Conservation (phyloP, 2,113 vertebrate species). For the Eidolon helvum region DNA sequence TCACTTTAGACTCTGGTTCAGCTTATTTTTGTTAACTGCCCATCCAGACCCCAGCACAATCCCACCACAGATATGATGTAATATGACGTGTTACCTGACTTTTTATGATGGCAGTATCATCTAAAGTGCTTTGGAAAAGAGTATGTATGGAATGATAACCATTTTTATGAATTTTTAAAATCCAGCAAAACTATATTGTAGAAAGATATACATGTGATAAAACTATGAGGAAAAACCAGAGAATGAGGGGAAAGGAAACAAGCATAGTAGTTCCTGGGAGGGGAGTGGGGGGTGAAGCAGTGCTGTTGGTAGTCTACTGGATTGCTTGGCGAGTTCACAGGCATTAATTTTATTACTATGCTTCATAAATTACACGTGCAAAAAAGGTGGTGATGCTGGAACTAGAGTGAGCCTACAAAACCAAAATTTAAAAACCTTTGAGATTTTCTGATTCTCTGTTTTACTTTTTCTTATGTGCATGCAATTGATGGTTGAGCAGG, state of each 20-base stretch:
- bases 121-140: background rate
- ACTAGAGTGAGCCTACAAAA: background rate
- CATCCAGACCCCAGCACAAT: background rate
- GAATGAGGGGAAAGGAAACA: no score
- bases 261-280: background rate
- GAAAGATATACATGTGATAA: background rate
- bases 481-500: background rate
- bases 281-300: rapidly evolving
- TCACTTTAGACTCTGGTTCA: background rate
- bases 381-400: background rate
- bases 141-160: background rate
- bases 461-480: background rate
- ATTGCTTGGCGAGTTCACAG: background rate
- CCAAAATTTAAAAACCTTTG: background rate
- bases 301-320: no score
- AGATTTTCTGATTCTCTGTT: background rate
- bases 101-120: background rate
- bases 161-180: background rate
- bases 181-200: background rate
- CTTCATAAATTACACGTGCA: background rate
- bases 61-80: rapidly evolving
- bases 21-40: background rate
- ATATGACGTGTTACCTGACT: background rate
- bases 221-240: background rate
- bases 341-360: background rate